Conservation (phyloP, 2,113 vertebrate species). For the Gymnarchus niloticus region DNA sequence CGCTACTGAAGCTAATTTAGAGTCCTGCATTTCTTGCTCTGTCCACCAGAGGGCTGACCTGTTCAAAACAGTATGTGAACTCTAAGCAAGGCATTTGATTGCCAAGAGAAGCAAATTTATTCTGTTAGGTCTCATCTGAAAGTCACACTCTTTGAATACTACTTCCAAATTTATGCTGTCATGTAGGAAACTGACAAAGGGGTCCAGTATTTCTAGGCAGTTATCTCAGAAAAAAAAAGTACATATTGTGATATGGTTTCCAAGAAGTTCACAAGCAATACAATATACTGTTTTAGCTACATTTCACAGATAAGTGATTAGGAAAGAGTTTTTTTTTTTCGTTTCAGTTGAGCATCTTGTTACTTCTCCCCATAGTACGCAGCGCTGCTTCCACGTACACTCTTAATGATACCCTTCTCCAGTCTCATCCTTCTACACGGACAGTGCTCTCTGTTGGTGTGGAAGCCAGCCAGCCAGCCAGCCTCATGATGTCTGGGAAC, state of each 20-base stretch:
- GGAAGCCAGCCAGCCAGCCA: background rate
- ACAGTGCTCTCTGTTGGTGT: background rate
- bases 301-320: background rate
- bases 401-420: background rate
- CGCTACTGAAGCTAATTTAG: background rate
- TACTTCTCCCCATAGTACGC: too few relatives aligned
- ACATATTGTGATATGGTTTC: background rate
- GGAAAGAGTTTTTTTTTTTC: too few relatives aligned
- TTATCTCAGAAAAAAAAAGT: too few relatives aligned
- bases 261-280: background rate
- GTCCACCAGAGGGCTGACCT: conserved; percentile 2
- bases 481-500: background rate
- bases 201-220: background rate
- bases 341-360: too few relatives aligned
- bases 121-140: background rate
- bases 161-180: background rate
- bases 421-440: background rate
- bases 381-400: background rate
- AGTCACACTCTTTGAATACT: background rate
- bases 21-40: background rate
- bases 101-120: background rate
- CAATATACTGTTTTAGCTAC: background rate
- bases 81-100: background rate
- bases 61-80: background rate
- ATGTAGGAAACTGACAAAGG: background rate